Conservation (phyloP, 2,797 vertebrate species). For the Leptatherina wallacei region DNA sequence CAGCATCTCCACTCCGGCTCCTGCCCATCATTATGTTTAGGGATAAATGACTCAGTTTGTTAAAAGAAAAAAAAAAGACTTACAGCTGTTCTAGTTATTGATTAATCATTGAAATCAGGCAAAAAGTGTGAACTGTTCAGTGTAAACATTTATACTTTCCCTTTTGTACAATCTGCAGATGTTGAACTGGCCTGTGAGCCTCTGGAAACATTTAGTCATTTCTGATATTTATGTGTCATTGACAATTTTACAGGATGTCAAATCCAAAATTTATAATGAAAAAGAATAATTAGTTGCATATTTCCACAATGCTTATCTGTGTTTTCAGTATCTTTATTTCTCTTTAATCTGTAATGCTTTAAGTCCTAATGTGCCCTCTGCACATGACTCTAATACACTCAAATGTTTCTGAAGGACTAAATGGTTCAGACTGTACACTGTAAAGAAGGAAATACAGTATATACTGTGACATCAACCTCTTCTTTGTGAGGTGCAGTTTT, state of each 20-base stretch:
- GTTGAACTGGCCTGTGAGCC: too few relatives aligned
- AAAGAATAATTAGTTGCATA: neutral
- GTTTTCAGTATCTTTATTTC: neutral
- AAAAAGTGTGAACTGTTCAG: too few relatives aligned
- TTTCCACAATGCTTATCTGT: neutral
- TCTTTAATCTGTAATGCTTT: neutral
- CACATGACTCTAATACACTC: neutral
- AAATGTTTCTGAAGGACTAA: neutral
- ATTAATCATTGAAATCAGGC: neutral
- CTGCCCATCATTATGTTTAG: neutral
- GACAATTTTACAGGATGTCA: neutral
- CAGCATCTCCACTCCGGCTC: too few relatives aligned
- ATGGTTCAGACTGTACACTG: neutral
- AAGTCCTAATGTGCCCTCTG: neutral
- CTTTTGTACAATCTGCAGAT: neutral
- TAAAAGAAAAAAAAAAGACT: neutral
- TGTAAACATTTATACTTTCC: neutral
- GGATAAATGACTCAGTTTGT: neutral
- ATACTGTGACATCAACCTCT: neutral
- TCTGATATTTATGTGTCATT: neutral
- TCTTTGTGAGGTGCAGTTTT: neutral
- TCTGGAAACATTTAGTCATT: neutral
- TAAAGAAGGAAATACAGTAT: neutral
- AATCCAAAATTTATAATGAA: neutral
- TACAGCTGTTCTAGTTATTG: neutral